Evolutionary conservation across 2,113 vertebrate genomes (phyloP).

Genomic region (Fregata magnificens): DNA sequence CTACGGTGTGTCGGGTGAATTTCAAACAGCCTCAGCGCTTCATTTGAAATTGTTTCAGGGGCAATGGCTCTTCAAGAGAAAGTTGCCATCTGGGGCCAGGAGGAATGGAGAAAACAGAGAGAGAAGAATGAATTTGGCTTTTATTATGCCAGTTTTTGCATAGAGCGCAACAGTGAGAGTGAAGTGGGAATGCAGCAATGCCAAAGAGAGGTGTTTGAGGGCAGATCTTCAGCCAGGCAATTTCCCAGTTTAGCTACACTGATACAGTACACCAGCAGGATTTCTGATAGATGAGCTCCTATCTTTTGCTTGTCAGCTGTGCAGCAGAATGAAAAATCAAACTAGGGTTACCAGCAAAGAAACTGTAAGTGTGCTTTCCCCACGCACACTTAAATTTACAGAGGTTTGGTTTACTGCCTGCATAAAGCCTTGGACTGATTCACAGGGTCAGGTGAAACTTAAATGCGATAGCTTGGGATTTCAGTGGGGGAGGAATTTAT

Average conservation of each 20-base stretch:
- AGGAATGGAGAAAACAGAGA: background rate
- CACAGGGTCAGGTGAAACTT: background rate
- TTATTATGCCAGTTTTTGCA: background rate
- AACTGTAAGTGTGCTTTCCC: too few species aligned
- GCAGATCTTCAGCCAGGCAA: background rate
- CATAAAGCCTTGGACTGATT: background rate
- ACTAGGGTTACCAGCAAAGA: background rate
- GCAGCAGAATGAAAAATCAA: background rate
- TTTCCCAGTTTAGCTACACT: background rate
- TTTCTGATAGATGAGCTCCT: background rate
- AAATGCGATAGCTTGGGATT: background rate
- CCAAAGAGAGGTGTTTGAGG: background rate
- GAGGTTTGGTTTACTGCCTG: background rate
- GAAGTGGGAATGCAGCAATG: background rate
- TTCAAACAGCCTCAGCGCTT: background rate
- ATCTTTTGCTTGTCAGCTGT: background rate
- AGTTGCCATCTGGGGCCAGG: background rate
- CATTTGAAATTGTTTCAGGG: background rate
- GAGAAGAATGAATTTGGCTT: background rate
- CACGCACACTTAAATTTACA: accelerated
- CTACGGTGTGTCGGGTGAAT: background rate
- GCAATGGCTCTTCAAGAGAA: background rate
- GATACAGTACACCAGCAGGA: background rate
- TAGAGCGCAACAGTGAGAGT: background rate
- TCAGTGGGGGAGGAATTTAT: background rate